phyloP scores from a whole-genome alignment of 2,888 invertebrate genomes.

The Phyllotreta cruciferae region DNA sequence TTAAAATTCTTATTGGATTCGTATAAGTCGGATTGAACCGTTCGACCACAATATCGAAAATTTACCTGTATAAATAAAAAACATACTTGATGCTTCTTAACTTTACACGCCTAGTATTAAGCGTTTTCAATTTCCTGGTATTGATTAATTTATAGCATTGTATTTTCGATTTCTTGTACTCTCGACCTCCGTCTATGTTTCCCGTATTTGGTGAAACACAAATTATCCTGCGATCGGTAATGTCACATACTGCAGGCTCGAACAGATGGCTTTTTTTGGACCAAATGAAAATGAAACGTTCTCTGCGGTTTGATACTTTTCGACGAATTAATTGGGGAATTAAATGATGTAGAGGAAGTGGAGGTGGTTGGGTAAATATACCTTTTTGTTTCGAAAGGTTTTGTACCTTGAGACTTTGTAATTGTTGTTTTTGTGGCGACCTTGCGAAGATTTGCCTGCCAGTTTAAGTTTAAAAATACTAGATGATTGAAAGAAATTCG shows the following conservation, averaged over 20 bases:
- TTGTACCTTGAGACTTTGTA: too few relatives aligned
- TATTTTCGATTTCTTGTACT: slow-evolving; percentile 1
- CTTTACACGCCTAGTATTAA: too few relatives aligned
- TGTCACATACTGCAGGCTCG: slow-evolving; percentile 17
- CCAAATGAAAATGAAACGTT: not conserved
- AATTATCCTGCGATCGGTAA: slow-evolving; percentile 11
- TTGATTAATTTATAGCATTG: not conserved
- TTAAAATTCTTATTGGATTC: slow-evolving; percentile 7
- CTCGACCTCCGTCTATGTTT: slow-evolving; percentile 12
- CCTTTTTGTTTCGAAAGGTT: too few relatives aligned
- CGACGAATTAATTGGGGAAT: too few relatives aligned
- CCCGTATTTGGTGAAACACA: slow-evolving; percentile 16
- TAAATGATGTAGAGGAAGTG: too few relatives aligned
- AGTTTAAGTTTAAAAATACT: too few relatives aligned
- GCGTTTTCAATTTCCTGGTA: not conserved
- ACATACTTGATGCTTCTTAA: slow-evolving; percentile 1
- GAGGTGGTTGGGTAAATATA: too few relatives aligned
- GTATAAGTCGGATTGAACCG: slow-evolving; percentile 3
- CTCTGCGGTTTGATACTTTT: too few relatives aligned
- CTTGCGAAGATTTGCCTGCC: too few relatives aligned
- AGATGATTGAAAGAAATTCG: too few relatives aligned
- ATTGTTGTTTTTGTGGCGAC: too few relatives aligned
- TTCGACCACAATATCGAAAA: not conserved
- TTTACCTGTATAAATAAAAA: not conserved
- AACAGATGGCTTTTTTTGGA: slow-evolving; percentile 15